phyloP scores from a whole-genome alignment of 1,140 invertebrate species.

The Plectrocnemia conspersa region DNA sequence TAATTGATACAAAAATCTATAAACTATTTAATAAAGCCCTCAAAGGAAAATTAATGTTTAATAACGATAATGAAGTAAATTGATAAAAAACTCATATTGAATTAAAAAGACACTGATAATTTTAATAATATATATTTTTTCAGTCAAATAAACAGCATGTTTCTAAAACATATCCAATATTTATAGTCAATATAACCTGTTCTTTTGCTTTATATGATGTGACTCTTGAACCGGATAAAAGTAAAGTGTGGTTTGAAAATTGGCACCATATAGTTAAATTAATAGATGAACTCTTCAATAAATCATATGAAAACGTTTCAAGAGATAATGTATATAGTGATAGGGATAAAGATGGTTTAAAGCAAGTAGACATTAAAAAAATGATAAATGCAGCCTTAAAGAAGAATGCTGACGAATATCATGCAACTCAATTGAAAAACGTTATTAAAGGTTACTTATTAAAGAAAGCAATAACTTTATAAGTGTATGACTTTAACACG shows the following conservation, averaged over 20 bases:
- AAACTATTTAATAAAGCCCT: slow-evolving; percentile 46
- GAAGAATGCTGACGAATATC: slow-evolving; percentile 29
- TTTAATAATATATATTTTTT: not conserved
- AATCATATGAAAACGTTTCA: slow-evolving; percentile 24
- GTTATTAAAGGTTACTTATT: slow-evolving; percentile 32
- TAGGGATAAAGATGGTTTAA: slow-evolving; percentile 2
- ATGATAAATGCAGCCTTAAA: slow-evolving; percentile 4
- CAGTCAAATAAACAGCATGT: not conserved
- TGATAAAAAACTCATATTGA: not conserved
- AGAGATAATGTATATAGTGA: not conserved
- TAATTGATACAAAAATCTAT: slow-evolving; percentile 49
- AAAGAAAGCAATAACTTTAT: not conserved
- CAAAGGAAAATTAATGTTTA: slow-evolving; percentile 33
- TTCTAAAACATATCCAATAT: slow-evolving; percentile 47
- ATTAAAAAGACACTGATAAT: not conserved
- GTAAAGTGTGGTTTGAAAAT: slow-evolving; percentile 53
- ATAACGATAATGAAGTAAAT: not conserved
- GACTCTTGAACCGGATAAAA: slow-evolving; percentile 50
- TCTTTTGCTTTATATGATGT: slow-evolving; percentile 51
- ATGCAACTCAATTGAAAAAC: slow-evolving; percentile 36
- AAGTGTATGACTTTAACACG: slow-evolving; percentile 1
- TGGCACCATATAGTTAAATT: slow-evolving; percentile 47
- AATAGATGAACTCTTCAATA: slow-evolving; percentile 44
- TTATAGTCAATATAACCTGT: slow-evolving; percentile 54
- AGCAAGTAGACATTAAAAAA: slow-evolving; percentile 8